Percentiles rank a stretch among this genome's conserved stretches.
Evolutionary conservation across 2,888 invertebrate species (phyloP).

Genomic region (Pammene aurita): DNA sequence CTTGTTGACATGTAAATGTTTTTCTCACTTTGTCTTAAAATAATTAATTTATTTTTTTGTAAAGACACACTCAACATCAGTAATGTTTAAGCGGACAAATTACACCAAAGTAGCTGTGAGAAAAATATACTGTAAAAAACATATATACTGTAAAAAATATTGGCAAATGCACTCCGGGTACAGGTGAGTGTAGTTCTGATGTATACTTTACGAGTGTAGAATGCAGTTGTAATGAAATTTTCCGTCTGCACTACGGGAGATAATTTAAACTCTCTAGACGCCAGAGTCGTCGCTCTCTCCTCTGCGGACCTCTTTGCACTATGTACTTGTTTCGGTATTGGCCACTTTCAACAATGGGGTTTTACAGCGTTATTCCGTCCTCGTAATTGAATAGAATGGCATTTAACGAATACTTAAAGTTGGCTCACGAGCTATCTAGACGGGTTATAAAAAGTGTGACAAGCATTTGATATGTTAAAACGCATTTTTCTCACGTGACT

Average conservation of each 20-base stretch:
- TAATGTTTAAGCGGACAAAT: neutral
- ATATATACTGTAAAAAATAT: slow-evolving; percentile 20
- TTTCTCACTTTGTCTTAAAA: too few species aligned
- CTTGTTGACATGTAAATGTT: too few species aligned
- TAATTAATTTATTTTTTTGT: too few species aligned
- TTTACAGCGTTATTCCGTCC: slow-evolving; percentile 14
- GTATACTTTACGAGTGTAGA: slow-evolving; percentile 49
- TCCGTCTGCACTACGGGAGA: slow-evolving; percentile 55
- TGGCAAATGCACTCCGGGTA: slow-evolving; percentile 28
- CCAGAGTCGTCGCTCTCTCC: slow-evolving; percentile 57
- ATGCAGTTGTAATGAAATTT: slow-evolving; percentile 61
- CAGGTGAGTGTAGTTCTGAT: slow-evolving; percentile 39
- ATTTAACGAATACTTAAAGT: neutral
- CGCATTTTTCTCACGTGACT: too few species aligned
- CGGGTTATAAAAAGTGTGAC: neutral
- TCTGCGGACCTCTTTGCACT: slow-evolving; percentile 44
- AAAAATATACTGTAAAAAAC: slow-evolving; percentile 12
- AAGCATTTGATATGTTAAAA: neutral
- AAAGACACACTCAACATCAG: too few species aligned
- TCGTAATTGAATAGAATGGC: slow-evolving; percentile 18
- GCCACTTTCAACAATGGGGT: slow-evolving; percentile 22
- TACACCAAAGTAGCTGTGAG: neutral
- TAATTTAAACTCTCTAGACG: slow-evolving; percentile 62
- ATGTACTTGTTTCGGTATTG: slow-evolving; percentile 9
- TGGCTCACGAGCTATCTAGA: neutral